A percentile compares a stretch with the other conserved stretches of the same genome.
phyloP scores from a whole-genome alignment of 1,140 invertebrate genomes.

The Psilanteris sp. region DNA sequence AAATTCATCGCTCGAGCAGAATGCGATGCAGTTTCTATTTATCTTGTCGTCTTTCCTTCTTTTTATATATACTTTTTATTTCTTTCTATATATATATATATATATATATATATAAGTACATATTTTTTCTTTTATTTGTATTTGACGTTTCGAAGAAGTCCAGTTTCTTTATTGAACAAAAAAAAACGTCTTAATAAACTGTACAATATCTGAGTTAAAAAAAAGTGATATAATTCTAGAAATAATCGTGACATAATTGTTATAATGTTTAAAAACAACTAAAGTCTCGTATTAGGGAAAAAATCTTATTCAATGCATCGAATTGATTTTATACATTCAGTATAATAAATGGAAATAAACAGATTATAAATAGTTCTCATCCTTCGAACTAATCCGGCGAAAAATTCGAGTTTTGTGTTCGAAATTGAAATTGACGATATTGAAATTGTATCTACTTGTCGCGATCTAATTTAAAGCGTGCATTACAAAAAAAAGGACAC shows the following conservation, averaged over 20 bases:
- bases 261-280: conserved; percentile 9
- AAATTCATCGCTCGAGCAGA: conserved; percentile 12
- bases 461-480: too few relatives aligned
- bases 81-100: too few relatives aligned
- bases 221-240: conserved; percentile 5
- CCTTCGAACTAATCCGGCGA: too few relatives aligned
- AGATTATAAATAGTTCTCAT: too few relatives aligned
- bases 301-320: neutral
- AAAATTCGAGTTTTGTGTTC: too few relatives aligned
- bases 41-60: neutral
- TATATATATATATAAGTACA: too few relatives aligned
- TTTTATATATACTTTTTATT: too few relatives aligned
- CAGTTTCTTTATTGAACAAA: neutral
- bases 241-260: conserved; percentile 26
- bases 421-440: too few relatives aligned
- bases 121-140: conserved; percentile 1
- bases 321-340: conserved; percentile 5
- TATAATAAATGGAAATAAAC: too few relatives aligned
- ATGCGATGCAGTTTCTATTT: neutral
- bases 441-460: too few relatives aligned
- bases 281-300: conserved; percentile 11
- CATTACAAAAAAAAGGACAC: too few relatives aligned
- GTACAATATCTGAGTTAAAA: conserved; percentile 1
- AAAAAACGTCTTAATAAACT: conserved; percentile 2
- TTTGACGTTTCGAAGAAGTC: conserved; percentile 1